Evolutionary conservation across 37 sponge, comb jelly and placozoan species (phyloP), one percentile per base, ranked within the genome.

Genomic region (Spongilla lacustris): DNA sequence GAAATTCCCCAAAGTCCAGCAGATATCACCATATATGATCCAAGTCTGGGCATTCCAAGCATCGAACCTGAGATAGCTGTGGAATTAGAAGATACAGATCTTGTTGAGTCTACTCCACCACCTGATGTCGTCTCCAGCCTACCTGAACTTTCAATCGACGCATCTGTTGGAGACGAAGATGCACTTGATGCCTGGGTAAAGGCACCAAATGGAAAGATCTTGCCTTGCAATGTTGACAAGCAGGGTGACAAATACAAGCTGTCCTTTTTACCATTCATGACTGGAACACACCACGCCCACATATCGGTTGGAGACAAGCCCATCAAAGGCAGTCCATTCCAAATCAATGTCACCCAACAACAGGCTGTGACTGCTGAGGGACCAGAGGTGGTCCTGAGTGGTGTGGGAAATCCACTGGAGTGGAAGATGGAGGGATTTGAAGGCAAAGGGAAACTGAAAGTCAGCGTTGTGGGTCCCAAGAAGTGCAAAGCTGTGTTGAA

Each of bases 261-360:
- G 58, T 58, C 58, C 19, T 58, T 58, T 17, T 17, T 58, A 17
- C 58, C 58, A 17, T 58, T 58, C 58, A 17, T 58, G 58, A 14
- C 19, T 19, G 58, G 58, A 58, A 6, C 21, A 8, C 58, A 58
- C 58, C 19, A 58, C 0, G 58, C 58, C 21, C 58, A 58, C 58
- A 58, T 58, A 58, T 58, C 58, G 11, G 58, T 17, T 0, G 58
- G 80, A 49, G 87, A 74, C 21, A 77, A 86, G 67, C 73, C 80
- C 17, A 36, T 86, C 11, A 71, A 80, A 41, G 80, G 80, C 2
- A 75, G 78, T 30, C 80, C 87, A 0, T 86, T 80, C 71, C 32
- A 30, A 28, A 80, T 86, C 71, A 79, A 79, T 48, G 87, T 79
- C 23, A 28, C 70, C 31, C 78, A 10, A 14, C 58, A 58, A 17